Base-by-base conservation (phyloP, 2,797 vertebrate genomes). In the Apodemus agrarius region DNA sequence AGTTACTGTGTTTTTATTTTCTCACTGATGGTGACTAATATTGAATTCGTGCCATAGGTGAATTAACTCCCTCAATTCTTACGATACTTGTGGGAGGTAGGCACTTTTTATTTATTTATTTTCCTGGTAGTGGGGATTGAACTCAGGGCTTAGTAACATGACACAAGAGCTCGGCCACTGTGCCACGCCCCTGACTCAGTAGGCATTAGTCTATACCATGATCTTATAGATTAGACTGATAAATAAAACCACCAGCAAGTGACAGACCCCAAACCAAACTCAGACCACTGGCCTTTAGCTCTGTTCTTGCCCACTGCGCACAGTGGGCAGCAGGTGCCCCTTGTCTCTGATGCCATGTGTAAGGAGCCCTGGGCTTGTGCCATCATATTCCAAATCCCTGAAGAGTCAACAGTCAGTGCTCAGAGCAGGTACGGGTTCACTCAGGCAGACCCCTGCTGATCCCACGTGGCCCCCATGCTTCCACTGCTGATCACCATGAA, bases 1-100 rank as follows among this genome's bases (percentile, higher is more conserved):
- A 76, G 24, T 37, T n/a, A 63, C 52, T 63, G 86, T 79, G 49
- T 26, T 90, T 86, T 83, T 49, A 16, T 67, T 95, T 87, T 87
- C 43, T 79, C 63, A 65, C 21, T 89, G 52, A 80, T 59, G 74
- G 49, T 4, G 83, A 43, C 29, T 61, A 34, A 69, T 37, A 24
- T 22, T 93, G 67, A 46, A 19, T 82, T 84, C 34, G 52, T 49
- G 9, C 22, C 14, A 49, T 1, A 31, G 80, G 24, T 65, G n/a
- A 91, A 74, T 65, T 49, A n/a, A 76, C 22, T 69, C 16, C 26
- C 2, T n/a, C 61, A 81, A 63, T 46, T 43, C 21, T 81, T 22
- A 2, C 34, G 57, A 40, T 26, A 59, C 11, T 63, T 22, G 2
- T 19, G n/a, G 17, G 14, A 78, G n/a, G 26, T 19, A n/a, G 46